Percentiles rank a stretch among this genome's conserved stretches.
phyloP scores from a whole-genome alignment of 64 coral and sea anemone genomes.

The Astreopora myriophthalma region DNA sequence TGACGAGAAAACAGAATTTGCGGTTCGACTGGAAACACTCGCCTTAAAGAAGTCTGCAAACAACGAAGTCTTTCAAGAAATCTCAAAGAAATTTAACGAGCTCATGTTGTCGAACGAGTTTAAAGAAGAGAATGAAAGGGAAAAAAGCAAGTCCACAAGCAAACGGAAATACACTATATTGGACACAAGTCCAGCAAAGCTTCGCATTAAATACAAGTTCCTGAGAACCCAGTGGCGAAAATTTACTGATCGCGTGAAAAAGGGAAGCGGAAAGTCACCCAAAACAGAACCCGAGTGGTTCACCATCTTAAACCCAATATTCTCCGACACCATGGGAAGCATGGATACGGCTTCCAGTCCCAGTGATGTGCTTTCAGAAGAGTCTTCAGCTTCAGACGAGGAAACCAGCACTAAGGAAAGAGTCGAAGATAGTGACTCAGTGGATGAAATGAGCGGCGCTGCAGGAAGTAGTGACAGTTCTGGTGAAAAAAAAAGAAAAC shows the following conservation, averaged over 20 bases:
- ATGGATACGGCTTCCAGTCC: conserved; percentile 26
- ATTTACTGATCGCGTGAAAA: conserved; percentile 26
- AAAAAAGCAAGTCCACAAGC: conserved; percentile 37
- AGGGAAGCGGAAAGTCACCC: conserved; percentile 34
- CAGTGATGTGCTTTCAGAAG: conserved; percentile 21
- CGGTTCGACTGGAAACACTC: conserved; percentile 3
- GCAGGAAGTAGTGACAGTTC: not conserved
- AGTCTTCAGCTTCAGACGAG: conserved; percentile 21
- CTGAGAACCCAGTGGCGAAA: conserved; percentile 47
- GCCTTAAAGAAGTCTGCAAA: conserved; percentile 61
- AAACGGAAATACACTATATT: conserved; percentile 20
- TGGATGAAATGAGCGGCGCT: not conserved
- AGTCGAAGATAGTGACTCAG: conserved; percentile 1
- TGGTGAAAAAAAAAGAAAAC: conserved; percentile 23
- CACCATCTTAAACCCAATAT: conserved; percentile 40
- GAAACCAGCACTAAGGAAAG: not conserved
- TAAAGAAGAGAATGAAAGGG: conserved; percentile 33
- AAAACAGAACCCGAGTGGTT: conserved; percentile 46
- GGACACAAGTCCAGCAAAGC: not conserved
- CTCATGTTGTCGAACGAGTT: conserved; percentile 2
- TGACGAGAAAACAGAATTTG: conserved; percentile 13
- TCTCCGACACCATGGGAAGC: conserved; percentile 39
- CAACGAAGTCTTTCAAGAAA: conserved; percentile 28
- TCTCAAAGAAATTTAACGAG: not conserved
- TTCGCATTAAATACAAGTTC: conserved; percentile 38